A percentile compares a stretch with the other conserved stretches of the same genome.
These are phyloP conservation scores for Epinotia nisella DNA, from an alignment of 2,888 invertebrate genomes.

Conservation along the genomic window DNA sequence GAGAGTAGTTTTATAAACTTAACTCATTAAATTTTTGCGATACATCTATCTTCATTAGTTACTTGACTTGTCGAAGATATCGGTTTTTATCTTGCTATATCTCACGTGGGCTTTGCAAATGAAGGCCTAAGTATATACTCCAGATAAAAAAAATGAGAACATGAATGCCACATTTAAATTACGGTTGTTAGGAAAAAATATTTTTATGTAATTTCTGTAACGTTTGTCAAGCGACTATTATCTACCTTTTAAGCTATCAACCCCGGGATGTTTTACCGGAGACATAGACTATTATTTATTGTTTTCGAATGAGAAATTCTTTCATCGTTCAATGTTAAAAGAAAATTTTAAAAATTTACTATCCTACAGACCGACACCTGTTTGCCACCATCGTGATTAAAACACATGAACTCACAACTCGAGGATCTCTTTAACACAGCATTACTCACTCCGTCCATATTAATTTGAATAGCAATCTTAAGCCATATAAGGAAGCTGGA, in stretches of 20 bases:
- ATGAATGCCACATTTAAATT: no score
- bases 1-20: conserved; percentile 8
- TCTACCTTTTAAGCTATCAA: no score
- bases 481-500: conserved; percentile 8
- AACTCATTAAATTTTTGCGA: conserved; percentile 10
- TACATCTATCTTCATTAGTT: conserved; percentile 48
- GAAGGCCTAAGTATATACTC: no score
- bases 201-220: no score
- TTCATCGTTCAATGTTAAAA: no score
- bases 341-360: no score
- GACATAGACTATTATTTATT: no score
- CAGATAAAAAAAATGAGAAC: no score
- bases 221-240: conserved; percentile 44
- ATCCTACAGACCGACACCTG: no score
- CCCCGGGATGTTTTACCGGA: no score
- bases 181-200: no score
- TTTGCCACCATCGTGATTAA: not conserved
- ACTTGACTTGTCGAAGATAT: conserved; percentile 52
- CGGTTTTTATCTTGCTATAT: conserved; percentile 56
- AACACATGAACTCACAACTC: not conserved
- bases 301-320: not conserved
- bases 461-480: not conserved
- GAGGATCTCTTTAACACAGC: not conserved
- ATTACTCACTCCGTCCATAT: conserved; percentile 1
- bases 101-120: conserved; percentile 51